Base-by-base conservation (phyloP, 2,797 vertebrate species). In the Anabas testudineus region DNA sequence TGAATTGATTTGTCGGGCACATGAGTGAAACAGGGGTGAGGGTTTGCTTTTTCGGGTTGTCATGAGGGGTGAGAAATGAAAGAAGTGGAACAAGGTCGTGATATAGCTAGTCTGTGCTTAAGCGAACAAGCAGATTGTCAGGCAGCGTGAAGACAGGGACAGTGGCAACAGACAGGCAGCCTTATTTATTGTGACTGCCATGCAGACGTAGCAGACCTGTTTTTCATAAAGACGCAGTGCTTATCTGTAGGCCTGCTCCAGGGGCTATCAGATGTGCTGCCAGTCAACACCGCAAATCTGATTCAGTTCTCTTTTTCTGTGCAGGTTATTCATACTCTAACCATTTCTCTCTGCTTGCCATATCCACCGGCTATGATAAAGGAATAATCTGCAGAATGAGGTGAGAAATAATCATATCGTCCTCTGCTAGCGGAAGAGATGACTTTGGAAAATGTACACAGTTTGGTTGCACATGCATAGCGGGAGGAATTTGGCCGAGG, bases 251-350 rank as follows among this genome's bases (percentile, higher is more conserved):
- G 82, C 83, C 85, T 85, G 87, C 88, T 90, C 83, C 84, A 80
- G 80, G 74, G 87, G 82, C 90, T 90, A 93, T 94, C 93, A 91
- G 92, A 94, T 92, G 83, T 76, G 85, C 87, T 88, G 89, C 87
- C 91, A 92, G 87, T 93, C 92, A 93, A 81, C 84, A 57, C 77
- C 0, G 55, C 74, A 72, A 85, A 91, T 92, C 88, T 88, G 88
- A 92, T 91, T 90, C 77, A 76, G 70, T 84, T 81, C 77, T 59
- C 65, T 76, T 78, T 80, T 80, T 78, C 76, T 66, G 71, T 78
- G 86, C 89, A 89, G 76, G 86, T 87, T 87, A 85, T 88, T 90
- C 88, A 67, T 84, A 62, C 76, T 88, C 77, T 64, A 72, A 67
- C 89, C 83, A 53, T 68, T n/a, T 80, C 82, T 78, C 81, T 72